Conservation (phyloP, 2,113 vertebrate genomes). For the Polyodon spathula region DNA sequence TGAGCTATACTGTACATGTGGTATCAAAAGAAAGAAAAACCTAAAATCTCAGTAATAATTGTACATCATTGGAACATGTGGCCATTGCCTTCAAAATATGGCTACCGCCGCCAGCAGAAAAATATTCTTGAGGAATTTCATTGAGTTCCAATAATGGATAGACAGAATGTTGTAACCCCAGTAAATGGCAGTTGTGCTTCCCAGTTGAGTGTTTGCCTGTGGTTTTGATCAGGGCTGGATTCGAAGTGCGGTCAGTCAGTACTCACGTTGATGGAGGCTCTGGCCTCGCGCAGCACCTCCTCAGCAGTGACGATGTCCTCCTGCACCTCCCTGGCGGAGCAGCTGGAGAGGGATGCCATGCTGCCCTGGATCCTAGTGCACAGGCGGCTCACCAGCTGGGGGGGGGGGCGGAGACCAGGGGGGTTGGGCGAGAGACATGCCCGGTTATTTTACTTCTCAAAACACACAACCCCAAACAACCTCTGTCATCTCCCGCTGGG, state of each 20-base stretch:
- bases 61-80: no score
- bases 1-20: no score
- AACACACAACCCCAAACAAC: neutral
- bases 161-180: no score
- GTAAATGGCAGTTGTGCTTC: no score
- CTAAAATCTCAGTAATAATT: no score
- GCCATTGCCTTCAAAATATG: no score
- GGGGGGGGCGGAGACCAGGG: neutral
- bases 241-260: neutral
- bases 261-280: conserved; percentile 66
- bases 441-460: neutral
- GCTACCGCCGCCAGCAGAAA: no score
- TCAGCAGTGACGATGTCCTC: conserved; percentile 52
- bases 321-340: conserved; percentile 54
- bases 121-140: no score
- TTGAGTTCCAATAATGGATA: no score
- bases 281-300: conserved; percentile 69
- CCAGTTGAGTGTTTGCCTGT: no score
- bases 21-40: no score
- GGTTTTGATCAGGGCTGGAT: no score
- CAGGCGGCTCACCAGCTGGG: conserved; percentile 67
- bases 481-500: neutral
- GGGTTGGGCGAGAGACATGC: neutral
- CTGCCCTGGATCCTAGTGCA: conserved; percentile 68
- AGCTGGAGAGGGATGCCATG: conserved; percentile 55